These are phyloP conservation scores for Mystacides longicornis DNA, from an alignment of 2,888 invertebrate genomes.

Conservation along the genomic window DNA sequence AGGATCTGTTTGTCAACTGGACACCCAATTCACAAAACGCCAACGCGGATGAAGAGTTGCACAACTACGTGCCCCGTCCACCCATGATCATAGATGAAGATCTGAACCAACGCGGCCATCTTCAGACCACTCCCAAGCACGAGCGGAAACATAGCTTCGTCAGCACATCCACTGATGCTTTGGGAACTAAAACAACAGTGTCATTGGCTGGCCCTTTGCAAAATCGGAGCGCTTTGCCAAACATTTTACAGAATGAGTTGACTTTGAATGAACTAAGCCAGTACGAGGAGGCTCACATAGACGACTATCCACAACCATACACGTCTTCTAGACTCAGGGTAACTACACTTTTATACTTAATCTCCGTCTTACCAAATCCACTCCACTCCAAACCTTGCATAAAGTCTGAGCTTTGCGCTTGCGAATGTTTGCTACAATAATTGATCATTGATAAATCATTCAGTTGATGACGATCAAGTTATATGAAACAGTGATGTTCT, in stretches of 20 bases:
- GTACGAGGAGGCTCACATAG: constrained; percentile 15
- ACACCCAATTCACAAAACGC: constrained; percentile 36
- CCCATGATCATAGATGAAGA: constrained; percentile 13
- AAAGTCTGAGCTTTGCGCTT: no score
- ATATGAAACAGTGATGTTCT: not conserved
- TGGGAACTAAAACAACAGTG: constrained; percentile 40
- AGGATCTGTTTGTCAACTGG: constrained; percentile 53
- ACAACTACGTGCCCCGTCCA: constrained; percentile 11
- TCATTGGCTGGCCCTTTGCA: constrained; percentile 35
- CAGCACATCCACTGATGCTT: constrained; percentile 45
- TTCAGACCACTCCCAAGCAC: constrained; percentile 29
- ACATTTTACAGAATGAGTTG: constrained; percentile 19
- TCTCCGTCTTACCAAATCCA: no score
- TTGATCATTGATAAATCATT: no score
- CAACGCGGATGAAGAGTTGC: not conserved
- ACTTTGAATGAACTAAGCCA: constrained; percentile 18
- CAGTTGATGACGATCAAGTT: not conserved
- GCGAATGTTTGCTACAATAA: no score
- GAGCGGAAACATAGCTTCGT: constrained; percentile 35
- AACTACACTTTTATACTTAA: constrained; percentile 10
- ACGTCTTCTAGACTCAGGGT: constrained; percentile 18
- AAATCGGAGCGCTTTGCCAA: constrained; percentile 29
- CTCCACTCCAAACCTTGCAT: no score
- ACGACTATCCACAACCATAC: constrained; percentile 10
- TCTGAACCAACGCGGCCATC: not conserved